Evolutionary conservation across 2,888 invertebrate species (phyloP).

Genomic region (Drosophila falleni): DNA sequence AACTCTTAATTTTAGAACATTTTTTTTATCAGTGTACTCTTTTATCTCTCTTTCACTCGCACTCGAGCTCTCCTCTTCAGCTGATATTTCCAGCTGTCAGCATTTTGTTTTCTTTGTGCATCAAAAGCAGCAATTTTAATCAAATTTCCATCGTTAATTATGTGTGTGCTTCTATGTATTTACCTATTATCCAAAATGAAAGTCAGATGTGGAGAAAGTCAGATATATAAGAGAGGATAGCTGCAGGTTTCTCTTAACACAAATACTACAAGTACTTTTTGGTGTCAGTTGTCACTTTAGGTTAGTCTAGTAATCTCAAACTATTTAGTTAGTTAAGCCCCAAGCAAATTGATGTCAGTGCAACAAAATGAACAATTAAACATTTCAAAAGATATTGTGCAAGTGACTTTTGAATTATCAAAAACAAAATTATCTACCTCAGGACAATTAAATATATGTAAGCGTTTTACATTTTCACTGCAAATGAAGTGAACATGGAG

Average conservation of each 20-base stretch:
- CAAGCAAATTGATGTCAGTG: slow-evolving; percentile 30
- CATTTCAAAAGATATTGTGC: slow-evolving; percentile 28
- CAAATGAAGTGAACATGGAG: not conserved
- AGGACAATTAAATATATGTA: not conserved
- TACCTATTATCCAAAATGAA: slow-evolving; percentile 7
- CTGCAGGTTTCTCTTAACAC: not conserved
- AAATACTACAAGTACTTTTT: not conserved
- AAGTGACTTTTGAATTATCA: slow-evolving; percentile 15
- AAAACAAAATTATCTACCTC: not conserved
- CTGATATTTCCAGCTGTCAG: slow-evolving; percentile 45
- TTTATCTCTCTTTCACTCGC: not conserved
- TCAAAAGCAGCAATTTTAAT: slow-evolving; percentile 74
- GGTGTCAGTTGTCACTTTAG: slow-evolving; percentile 1
- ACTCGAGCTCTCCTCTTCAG: not conserved
- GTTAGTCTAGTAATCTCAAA: not conserved
- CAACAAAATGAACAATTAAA: slow-evolving; percentile 36
- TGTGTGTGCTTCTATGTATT: slow-evolving; percentile 21
- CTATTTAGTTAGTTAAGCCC: slow-evolving; percentile 26
- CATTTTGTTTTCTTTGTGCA: slow-evolving; percentile 62
- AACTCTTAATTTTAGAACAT: too few relatives aligned
- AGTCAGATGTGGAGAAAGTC: not conserved
- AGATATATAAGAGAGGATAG: not conserved
- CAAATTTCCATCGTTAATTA: slow-evolving; percentile 64
- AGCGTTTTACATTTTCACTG: not conserved
- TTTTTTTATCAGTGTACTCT: too few relatives aligned